These are phyloP conservation scores for Eupleurogrammus muticus DNA, from an alignment of 2,797 vertebrate species.

Conservation along the genomic window DNA sequence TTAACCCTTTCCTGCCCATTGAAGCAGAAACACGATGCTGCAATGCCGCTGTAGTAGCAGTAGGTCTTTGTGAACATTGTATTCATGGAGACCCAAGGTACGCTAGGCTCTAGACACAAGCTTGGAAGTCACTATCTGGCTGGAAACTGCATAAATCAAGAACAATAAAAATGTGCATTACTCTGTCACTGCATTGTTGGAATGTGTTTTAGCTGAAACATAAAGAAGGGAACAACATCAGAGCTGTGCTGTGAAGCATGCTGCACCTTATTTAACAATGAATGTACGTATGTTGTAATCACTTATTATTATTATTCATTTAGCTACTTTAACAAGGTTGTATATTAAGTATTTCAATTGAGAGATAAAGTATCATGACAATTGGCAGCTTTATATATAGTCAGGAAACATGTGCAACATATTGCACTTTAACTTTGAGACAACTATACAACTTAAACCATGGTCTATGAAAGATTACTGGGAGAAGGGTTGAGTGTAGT, in stretches of 20 bases:
- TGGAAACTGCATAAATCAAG: conserved; percentile 10
- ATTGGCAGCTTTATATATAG: neutral
- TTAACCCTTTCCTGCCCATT: conserved; percentile 72
- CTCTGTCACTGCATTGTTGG: conserved; percentile 1
- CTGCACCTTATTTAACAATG: too few relatives aligned
- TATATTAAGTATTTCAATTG: neutral
- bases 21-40: conserved; percentile 73
- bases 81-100: conserved; percentile 40
- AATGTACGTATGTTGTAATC: too few relatives aligned
- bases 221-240: neutral
- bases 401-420: too few relatives aligned
- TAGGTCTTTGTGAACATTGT: conserved; percentile 57
- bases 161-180: neutral
- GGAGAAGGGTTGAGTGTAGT: too few relatives aligned
- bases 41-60: conserved; percentile 45
- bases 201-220: conserved; percentile 27
- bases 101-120: neutral
- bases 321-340: neutral
- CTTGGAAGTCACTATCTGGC: neutral
- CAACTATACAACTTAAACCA: neutral
- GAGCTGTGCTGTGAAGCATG: neutral
- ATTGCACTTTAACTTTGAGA: neutral
- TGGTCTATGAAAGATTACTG: too few relatives aligned
- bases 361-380: conserved; percentile 3
- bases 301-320: neutral